These are phyloP conservation scores for Emydocephalus ijimae DNA, from an alignment of 2,113 vertebrate species.

Conservation along the genomic window DNA sequence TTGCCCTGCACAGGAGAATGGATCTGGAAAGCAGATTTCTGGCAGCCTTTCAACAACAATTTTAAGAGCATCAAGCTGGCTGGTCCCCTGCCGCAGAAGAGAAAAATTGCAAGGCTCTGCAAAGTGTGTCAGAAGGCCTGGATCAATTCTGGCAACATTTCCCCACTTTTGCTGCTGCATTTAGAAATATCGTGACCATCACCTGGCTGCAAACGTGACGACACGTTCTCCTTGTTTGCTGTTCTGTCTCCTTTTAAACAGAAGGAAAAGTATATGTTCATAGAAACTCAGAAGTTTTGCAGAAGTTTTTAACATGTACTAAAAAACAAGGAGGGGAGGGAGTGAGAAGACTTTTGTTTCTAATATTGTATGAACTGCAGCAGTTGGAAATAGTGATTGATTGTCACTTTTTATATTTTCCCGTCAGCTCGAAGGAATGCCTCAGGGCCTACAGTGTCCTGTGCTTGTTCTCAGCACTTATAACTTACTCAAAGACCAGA, in stretches of 20 bases:
- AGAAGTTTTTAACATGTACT: neutral
- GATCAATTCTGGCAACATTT: neutral
- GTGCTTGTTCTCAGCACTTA: neutral
- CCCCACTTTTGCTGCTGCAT: neutral
- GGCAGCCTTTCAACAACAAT: neutral
- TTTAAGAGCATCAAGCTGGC: neutral
- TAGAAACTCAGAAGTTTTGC: neutral
- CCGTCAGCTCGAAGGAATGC: neutral
- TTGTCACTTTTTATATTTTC: neutral
- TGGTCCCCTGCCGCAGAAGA: neutral
- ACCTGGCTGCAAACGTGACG: neutral
- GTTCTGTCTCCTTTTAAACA: neutral
- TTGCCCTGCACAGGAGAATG: no score
- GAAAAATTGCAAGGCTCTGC: neutral
- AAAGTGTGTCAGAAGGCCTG: neutral
- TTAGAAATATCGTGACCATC: neutral
- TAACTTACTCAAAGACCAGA: neutral
- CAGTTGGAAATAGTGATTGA: neutral
- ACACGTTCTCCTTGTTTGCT: neutral
- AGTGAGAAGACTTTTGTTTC: neutral
- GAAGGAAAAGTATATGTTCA: neutral
- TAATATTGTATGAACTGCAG: neutral
- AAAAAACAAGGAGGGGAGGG: neutral
- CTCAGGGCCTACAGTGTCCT: neutral
- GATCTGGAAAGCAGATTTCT: neutral